A percentile compares a stretch with the other conserved stretches of the same genome.
phyloP scores from a whole-genome alignment of 2,888 invertebrate genomes.

The Macroteleia sp. region DNA sequence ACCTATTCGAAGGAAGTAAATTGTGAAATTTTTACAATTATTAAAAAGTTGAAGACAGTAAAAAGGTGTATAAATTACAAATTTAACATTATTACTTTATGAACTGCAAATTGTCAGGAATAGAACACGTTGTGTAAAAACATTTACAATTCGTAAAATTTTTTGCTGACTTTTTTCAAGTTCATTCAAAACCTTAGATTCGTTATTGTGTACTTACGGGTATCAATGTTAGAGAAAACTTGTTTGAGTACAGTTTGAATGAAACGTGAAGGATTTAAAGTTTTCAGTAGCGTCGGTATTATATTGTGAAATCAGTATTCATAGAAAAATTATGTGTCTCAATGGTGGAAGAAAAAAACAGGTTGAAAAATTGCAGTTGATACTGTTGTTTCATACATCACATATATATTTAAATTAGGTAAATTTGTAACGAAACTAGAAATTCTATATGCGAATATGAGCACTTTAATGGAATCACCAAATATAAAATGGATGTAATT shows the following conservation, averaged over 20 bases:
- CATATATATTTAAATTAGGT: conserved; percentile 31
- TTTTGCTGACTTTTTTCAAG: conserved; percentile 61
- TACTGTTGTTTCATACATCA: conserved; percentile 1
- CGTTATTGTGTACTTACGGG: conserved; percentile 44
- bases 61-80: too few species aligned
- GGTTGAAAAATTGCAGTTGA: conserved; percentile 15
- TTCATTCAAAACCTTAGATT: conserved; percentile 66
- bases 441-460: neutral
- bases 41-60: too few species aligned
- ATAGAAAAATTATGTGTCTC: conserved; percentile 25
- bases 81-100: too few species aligned
- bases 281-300: neutral
- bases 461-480: too few species aligned
- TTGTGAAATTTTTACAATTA: too few species aligned
- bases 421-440: conserved; percentile 22
- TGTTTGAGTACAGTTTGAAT: conserved; percentile 5
- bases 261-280: conserved; percentile 1
- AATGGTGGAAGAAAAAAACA: neutral
- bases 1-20: too few species aligned
- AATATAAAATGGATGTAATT: too few species aligned
- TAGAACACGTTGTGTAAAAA: too few species aligned
- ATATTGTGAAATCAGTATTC: conserved; percentile 14
- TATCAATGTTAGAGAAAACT: conserved; percentile 26
- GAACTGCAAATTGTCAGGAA: too few species aligned
- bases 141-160: too few species aligned